Percentiles rank a stretch among this genome's conserved stretches.
Evolutionary conservation across 2,797 vertebrate genomes (phyloP).

Genomic region (Lerista edwardsae): DNA sequence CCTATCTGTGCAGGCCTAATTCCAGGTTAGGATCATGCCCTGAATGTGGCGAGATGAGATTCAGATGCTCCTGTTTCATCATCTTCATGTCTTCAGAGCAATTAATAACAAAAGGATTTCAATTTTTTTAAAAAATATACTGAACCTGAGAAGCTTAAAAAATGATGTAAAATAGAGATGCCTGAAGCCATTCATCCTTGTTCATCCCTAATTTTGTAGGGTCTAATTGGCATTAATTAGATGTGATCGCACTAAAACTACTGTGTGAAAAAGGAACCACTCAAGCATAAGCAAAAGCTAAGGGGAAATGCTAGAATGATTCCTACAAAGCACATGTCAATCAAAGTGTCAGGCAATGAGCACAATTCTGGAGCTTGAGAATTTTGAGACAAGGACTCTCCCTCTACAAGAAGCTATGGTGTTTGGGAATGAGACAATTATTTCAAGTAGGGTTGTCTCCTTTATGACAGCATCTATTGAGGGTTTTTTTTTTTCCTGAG

Average conservation of each 20-base stretch:
- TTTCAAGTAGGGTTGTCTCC: background rate
- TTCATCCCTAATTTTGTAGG: conserved; percentile 65
- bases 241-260: conserved; percentile 62
- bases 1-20: too few species aligned
- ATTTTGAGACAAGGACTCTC: too few species aligned
- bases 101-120: conserved; percentile 17
- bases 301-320: conserved; percentile 48
- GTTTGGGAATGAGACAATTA: too few species aligned
- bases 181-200: conserved; percentile 49
- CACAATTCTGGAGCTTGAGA: background rate
- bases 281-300: background rate
- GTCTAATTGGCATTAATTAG: conserved; percentile 60
- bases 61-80: background rate
- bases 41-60: background rate
- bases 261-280: conserved; percentile 49
- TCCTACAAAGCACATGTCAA: conserved; percentile 12
- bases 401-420: too few species aligned
- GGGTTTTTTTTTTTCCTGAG: background rate
- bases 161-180: conserved; percentile 20
- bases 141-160: conserved; percentile 14
- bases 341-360: background rate
- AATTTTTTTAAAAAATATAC: background rate
- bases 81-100: background rate
- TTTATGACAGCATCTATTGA: too few species aligned
- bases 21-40: too few species aligned